Conservation (phyloP, 2,113 vertebrate species). For the Cavia aperea region DNA sequence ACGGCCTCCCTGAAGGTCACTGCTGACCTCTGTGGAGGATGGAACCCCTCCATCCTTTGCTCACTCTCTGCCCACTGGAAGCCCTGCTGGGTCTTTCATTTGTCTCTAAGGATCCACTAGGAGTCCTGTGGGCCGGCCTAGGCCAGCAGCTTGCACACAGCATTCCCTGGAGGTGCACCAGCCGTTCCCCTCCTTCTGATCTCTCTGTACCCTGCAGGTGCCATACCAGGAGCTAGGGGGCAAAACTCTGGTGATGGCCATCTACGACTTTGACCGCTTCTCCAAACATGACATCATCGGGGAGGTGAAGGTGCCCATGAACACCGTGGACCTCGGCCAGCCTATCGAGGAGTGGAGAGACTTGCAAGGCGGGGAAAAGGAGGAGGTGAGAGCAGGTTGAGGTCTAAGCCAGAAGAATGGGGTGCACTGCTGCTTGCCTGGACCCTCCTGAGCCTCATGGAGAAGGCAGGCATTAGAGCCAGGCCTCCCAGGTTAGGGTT, state of each 20-base stretch:
- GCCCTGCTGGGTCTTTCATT: accelerated
- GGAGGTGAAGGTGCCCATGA: conserved; percentile 94
- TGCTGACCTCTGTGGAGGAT: not conserved
- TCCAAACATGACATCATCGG: conserved; percentile 97
- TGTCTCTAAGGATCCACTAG: not conserved
- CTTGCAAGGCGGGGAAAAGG: conserved; percentile 94
- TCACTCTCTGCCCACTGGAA: not conserved
- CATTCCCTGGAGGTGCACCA: accelerated
- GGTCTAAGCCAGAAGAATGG: not conserved
- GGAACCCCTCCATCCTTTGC: not conserved
- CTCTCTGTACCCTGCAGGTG: conserved; percentile 77
- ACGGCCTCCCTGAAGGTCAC: not conserved
- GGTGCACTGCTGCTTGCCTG: not conserved
- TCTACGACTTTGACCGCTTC: conserved; percentile 98
- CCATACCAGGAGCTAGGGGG: conserved; percentile 96
- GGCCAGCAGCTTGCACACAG: not conserved
- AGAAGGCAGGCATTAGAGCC: not conserved
- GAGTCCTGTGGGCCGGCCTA: no score
- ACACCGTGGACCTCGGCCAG: conserved; percentile 94
- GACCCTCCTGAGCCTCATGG: not conserved
- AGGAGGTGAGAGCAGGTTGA: conserved; percentile 83
- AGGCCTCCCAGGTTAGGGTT: not conserved
- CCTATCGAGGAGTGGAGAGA: conserved; percentile 96
- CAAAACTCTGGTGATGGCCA: conserved; percentile 95
- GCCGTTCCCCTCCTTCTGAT: not conserved